Base-by-base conservation (phyloP, 1,140 invertebrate species). In the Melitaea cinxia region DNA sequence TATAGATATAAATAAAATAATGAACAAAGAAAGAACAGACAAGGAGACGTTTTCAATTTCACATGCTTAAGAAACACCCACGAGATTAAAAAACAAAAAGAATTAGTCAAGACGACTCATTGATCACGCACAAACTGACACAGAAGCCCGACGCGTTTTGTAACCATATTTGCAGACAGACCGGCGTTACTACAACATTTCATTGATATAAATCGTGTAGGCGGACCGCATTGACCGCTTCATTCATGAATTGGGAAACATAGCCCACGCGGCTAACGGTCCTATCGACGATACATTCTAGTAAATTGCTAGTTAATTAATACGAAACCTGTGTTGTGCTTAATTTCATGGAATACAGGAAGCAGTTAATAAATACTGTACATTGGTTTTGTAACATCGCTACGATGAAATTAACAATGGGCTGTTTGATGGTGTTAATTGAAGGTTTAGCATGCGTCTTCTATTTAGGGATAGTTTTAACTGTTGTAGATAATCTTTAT, bases 161-260 rank as follows among this genome's bases (percentile, higher is more conserved):
- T 78, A 82, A 87, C 71, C 54, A 47, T 69, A 68, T 78, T 77
- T 56, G 75, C 75, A 78, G 75, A 81, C 80, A 76, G 50, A 58
- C 59, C 28, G 77, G 70, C 78, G 73, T 74, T 74, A 50, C 56
- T 21, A 71, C 75, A 82, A 77, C 74, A 81, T 80, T 80, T 80
- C 80, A 85, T 83, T 88, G 78, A 84, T 81, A 77, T 65, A 62
- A 47, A 33, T 5, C 5, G 9, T 68, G 86, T 87, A 65, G 83
- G 86, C 76, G 84, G 65, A 85, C 81, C 63, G 82, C 78, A 63
- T 57, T 45, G 80, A 70, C 78, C 74, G 74, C 69, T 84, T 82
- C 86, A 89, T 89, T 89, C 86, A 89, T 85, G 77, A 74, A 83
- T 89, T 89, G 83, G 84, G 83, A 77, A 88, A 88, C 57, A 5